Base-by-base conservation (phyloP, 1,140 invertebrate species). In the Drosophila biarmipes region DNA sequence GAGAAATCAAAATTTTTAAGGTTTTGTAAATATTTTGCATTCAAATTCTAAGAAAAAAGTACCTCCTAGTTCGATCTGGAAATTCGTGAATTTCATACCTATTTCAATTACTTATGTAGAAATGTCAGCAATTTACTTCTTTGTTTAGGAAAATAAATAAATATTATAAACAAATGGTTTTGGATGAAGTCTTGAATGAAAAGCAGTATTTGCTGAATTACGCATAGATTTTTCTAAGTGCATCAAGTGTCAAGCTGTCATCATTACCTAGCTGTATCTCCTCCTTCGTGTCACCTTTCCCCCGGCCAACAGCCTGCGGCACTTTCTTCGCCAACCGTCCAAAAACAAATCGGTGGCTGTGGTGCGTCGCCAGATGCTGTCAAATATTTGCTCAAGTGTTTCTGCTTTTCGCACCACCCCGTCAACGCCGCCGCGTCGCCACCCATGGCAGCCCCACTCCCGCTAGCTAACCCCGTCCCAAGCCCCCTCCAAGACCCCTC, bases 371-470 rank as follows among this genome's bases (percentile, higher is more conserved):
- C 42, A 55, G 73, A 57, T 67, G 55, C 73, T 77, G 59, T 61
- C 78, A 86, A 86, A 80, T 85, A 74, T 85, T 86, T 80, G 63
- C 58, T 63, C 73, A 77, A 81, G 52, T 84, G 80, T 63, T 62
- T 75, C 53, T 64, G 53, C 45, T 66, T 67, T 67, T 67, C 63
- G 49, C 63, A 67, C 63, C 43, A 64, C 45, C 29, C 59, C 63
- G 27, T 43, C 34, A 46, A 63, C 43, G 58, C 63, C 63, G n/a
- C 45, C 4, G 27, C 31, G 21, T 27, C 58, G 19, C 24, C 63
- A 51, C 34, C 58, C 58, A 67, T 67, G 58, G 27, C 46, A 15
- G 15, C n/a, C 14, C 34, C 43, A 46, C 45, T n/a, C 45, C 45
- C 40, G 17, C 40, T 40, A 40, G 2, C 40, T 12, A 5, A 8